Conservation (phyloP, 2,113 vertebrate genomes). For the Leptosomus discolor region DNA sequence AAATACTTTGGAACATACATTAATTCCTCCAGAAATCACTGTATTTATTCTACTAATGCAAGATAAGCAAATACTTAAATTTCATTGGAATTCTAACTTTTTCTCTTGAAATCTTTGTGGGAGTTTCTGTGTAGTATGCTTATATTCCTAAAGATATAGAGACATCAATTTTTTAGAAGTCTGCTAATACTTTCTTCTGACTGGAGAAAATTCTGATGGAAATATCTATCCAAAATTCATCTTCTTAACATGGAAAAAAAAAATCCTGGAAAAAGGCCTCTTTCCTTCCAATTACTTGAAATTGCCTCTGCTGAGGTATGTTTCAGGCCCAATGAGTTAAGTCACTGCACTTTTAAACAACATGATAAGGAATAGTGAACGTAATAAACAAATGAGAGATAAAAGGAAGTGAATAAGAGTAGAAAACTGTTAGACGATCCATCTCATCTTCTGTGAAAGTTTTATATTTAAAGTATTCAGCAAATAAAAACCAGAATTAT, state of each 20-base stretch:
- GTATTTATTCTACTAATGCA: background rate
- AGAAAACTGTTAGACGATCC: background rate
- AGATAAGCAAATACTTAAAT: background rate
- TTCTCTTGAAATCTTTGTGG: background rate
- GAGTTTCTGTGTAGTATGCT: background rate
- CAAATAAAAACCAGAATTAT: background rate
- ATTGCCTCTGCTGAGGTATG: background rate
- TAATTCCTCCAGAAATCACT: background rate
- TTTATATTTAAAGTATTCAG: background rate
- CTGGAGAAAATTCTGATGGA: background rate
- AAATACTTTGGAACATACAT: background rate
- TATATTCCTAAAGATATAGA: background rate
- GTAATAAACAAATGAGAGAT: background rate
- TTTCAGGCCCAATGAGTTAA: background rate
- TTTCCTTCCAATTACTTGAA: background rate
- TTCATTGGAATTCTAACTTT: background rate
- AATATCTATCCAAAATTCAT: background rate
- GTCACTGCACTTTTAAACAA: background rate
- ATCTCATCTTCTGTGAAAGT: background rate
- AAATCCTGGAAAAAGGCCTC: background rate
- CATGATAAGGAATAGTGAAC: background rate
- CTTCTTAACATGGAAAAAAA: background rate
- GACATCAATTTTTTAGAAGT: background rate
- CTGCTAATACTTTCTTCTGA: background rate
- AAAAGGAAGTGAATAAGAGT: background rate